Evolutionary conservation across 2,888 invertebrate species (phyloP).

Genomic region (Philhelius pedissequus): DNA sequence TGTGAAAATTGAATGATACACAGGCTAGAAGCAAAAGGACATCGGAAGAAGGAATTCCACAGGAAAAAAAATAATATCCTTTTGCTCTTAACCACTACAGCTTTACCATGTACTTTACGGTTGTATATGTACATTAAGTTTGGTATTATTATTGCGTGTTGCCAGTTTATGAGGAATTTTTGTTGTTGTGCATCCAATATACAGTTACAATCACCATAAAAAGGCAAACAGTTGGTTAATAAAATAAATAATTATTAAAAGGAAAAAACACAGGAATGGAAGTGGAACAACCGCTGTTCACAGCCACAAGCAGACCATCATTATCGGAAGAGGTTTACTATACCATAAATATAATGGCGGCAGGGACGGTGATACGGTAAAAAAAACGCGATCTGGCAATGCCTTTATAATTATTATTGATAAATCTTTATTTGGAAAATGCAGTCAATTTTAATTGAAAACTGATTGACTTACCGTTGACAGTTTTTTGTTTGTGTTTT

Average conservation of each 20-base stretch:
- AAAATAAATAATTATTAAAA: neutral
- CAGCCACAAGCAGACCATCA: neutral
- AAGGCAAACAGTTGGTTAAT: neutral
- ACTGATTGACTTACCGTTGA: too few species aligned
- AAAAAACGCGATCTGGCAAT: neutral
- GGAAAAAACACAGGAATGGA: neutral
- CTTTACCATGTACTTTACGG: too few species aligned
- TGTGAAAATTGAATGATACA: slow-evolving; percentile 50
- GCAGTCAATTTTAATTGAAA: too few species aligned
- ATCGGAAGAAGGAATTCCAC: neutral
- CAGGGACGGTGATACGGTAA: neutral
- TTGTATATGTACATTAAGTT: neutral
- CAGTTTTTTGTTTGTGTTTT: too few species aligned
- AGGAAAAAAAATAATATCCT: slow-evolving; percentile 26
- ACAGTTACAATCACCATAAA: slow-evolving; percentile 16
- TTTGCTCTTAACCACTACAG: slow-evolving; percentile 8
- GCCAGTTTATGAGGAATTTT: slow-evolving; percentile 49
- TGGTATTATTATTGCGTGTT: slow-evolving; percentile 36
- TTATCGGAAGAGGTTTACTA: slow-evolving; percentile 34
- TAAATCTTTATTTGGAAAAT: too few species aligned
- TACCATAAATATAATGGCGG: neutral
- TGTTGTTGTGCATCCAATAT: neutral
- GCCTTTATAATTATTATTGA: slow-evolving; percentile 54
- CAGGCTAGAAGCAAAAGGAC: slow-evolving; percentile 33
- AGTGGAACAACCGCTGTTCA: neutral